phyloP scores from a whole-genome alignment of 1,140 invertebrate species.

The Fopius arisanus region DNA sequence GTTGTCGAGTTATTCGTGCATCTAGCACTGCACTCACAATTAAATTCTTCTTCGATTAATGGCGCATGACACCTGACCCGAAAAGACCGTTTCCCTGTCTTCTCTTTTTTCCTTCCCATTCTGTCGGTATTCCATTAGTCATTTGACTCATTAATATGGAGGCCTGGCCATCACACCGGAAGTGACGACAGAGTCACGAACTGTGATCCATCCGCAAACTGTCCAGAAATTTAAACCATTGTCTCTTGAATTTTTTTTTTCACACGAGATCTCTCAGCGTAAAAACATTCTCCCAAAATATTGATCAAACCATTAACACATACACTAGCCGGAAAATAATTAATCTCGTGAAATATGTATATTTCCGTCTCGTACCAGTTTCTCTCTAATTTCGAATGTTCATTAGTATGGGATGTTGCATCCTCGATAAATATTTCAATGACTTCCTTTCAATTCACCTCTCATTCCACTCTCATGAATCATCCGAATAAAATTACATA shows the following conservation, averaged over 20 bases:
- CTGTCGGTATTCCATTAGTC: background rate
- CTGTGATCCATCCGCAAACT: slow-evolving; percentile 3
- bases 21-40: too few species aligned
- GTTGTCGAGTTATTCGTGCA: background rate
- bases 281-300: background rate
- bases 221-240: background rate
- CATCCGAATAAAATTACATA: background rate
- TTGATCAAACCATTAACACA: too few species aligned
- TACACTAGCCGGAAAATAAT: too few species aligned
- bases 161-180: slow-evolving; percentile 14
- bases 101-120: too few species aligned
- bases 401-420: background rate
- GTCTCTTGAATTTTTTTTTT: background rate
- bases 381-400: background rate
- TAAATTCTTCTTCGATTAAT: background rate
- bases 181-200: slow-evolving; percentile 21
- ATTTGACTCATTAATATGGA: slow-evolving; percentile 28
- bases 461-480: background rate
- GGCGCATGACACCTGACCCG: background rate
- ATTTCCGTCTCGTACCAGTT: background rate
- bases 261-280: too few species aligned
- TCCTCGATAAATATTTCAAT: background rate
- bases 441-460: background rate
- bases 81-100: background rate
- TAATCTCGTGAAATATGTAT: background rate